Conservation (phyloP, 1,140 invertebrate genomes). For the Conus betulinus region DNA sequence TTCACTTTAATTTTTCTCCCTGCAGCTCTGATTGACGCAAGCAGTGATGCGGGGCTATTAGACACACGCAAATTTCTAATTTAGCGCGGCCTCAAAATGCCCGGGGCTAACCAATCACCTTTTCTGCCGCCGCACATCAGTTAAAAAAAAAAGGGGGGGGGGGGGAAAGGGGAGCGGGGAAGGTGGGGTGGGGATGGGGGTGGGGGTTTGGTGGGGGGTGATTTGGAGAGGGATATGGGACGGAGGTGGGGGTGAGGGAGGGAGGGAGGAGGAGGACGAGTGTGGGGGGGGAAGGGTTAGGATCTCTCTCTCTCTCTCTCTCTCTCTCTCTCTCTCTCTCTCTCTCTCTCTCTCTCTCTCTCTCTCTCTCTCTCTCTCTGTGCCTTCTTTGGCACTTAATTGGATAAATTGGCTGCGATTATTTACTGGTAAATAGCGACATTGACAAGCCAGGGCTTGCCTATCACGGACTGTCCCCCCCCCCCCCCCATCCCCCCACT, state of each 20-base stretch:
- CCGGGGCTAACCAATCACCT: constrained; percentile 35
- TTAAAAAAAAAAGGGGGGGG: background rate
- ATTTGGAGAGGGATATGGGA: background rate
- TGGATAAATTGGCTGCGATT: constrained; percentile 40
- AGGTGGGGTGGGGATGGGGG: background rate
- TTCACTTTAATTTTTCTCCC: background rate
- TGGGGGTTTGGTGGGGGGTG: background rate
- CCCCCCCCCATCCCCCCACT: too few species aligned
- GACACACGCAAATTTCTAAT: constrained; percentile 41
- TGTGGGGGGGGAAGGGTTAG: background rate
- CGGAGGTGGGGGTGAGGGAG: too few species aligned
- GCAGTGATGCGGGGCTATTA: constrained; percentile 37
- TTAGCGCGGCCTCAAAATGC: constrained; percentile 32
- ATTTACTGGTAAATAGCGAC: constrained; percentile 38
- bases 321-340: too few species aligned
- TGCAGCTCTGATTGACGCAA: constrained; percentile 8
- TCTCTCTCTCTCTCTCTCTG: too few species aligned
- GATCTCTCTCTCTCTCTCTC: too few species aligned
- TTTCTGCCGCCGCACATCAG: constrained; percentile 14
- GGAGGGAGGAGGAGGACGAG: background rate
- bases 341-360: too few species aligned
- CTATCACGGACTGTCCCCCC: background rate
- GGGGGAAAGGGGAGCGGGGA: background rate
- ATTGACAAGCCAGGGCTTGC: constrained; percentile 24
- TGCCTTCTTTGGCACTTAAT: constrained; percentile 12